These are phyloP conservation scores for Hybos culiciformis DNA, from an alignment of 2,888 invertebrate species.

Conservation along the genomic window DNA sequence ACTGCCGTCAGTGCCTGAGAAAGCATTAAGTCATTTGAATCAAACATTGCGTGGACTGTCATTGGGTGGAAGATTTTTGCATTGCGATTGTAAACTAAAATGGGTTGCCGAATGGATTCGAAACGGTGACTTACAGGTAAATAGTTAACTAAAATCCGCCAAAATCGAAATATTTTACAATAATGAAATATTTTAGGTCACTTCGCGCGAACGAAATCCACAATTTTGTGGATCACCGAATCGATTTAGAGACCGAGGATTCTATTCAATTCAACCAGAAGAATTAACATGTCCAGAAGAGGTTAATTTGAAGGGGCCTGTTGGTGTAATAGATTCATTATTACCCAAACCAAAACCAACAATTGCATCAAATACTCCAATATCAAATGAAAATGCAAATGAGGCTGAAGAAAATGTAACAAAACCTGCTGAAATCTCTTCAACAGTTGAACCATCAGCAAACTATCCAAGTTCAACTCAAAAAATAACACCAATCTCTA, in stretches of 20 bases:
- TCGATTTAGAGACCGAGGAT: conserved; percentile 64
- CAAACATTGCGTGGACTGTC: conserved; percentile 72
- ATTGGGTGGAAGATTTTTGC: conserved; percentile 73
- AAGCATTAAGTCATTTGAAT: conserved; percentile 65
- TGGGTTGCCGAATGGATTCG: conserved; percentile 89
- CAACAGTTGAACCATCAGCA: conserved; percentile 22
- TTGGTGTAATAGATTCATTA: conserved; percentile 33
- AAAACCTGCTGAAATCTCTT: conserved; percentile 19
- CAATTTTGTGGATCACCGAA: conserved; percentile 83
- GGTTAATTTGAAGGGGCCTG: conserved; percentile 36
- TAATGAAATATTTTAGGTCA: conserved; percentile 37
- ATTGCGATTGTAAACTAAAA: conserved; percentile 73
- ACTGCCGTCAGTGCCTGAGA: conserved; percentile 65
- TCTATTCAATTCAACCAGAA: conserved; percentile 73
- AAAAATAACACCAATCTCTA: conserved; percentile 25
- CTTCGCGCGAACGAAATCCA: conserved; percentile 79
- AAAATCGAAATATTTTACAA: not conserved
- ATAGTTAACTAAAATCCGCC: conserved; percentile 5
- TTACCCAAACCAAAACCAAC: conserved; percentile 31
- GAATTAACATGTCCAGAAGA: conserved; percentile 49
- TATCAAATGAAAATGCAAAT: conserved; percentile 15
- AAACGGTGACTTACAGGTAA: conserved; percentile 67
- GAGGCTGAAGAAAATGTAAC: too few relatives aligned
- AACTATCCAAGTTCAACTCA: too few relatives aligned
- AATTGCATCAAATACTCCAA: conserved; percentile 25